A percentile compares a stretch with the other conserved stretches of the same genome.
Conservation (phyloP, 2,113 vertebrate genomes). For the Mobula hypostoma region DNA sequence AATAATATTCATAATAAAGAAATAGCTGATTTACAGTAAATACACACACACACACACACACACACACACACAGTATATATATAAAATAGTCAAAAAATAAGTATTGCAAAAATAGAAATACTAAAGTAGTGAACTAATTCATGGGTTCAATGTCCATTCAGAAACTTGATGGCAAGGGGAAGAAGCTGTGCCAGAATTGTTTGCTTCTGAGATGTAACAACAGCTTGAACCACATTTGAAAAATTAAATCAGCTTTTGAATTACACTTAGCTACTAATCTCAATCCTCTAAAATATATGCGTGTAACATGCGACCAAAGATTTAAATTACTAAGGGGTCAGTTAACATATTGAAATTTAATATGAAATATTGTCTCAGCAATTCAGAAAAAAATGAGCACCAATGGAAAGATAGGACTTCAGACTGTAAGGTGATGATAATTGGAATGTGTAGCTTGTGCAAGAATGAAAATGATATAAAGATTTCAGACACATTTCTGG, state of each 20-base stretch:
- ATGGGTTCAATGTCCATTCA: too few relatives aligned
- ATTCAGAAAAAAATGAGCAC: not conserved
- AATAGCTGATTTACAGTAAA: too few relatives aligned
- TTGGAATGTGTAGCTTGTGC: not conserved
- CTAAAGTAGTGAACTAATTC: too few relatives aligned
- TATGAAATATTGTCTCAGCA: not conserved
- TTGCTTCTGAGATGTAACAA: not conserved
- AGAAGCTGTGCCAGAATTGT: not conserved
- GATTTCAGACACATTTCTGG: not conserved
- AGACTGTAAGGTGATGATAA: too few relatives aligned
- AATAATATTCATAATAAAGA: too few relatives aligned
- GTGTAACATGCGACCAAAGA: not conserved
- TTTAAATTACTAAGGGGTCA: not conserved
- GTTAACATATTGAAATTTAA: not conserved
- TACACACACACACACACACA: too few relatives aligned
- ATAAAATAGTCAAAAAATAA: too few relatives aligned
- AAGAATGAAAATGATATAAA: not conserved
- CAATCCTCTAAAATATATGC: not conserved
- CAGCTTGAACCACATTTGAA: not conserved
- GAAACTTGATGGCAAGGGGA: too few relatives aligned
- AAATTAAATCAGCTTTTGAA: not conserved
- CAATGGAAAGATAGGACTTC: not conserved
- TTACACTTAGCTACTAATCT: not conserved
- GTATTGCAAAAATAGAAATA: too few relatives aligned
- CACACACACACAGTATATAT: too few relatives aligned